Evolutionary conservation across 2,797 vertebrate genomes (phyloP), one percentile per base, ranked within the genome.

Genomic region (Halcyon smyrnensis): DNA sequence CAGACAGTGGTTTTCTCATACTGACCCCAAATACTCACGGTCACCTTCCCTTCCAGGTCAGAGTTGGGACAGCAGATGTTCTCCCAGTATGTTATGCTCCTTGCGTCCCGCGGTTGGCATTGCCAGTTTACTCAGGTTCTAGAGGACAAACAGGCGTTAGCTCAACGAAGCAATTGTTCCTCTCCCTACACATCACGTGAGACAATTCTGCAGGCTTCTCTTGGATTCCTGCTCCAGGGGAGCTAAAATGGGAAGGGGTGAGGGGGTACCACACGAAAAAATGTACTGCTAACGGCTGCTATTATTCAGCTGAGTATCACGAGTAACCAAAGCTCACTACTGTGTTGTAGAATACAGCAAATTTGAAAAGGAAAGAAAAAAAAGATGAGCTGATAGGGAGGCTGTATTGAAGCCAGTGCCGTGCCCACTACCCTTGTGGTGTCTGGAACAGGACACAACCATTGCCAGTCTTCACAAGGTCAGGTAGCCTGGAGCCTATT

Each of bases 1-100:
- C 71, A 60, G 50, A 67, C 45, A 91, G 96, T 75, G 90, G 94
- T 96, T 97, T 96, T 93, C 95, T 96, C 89, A 69, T 92, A 56
- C 86, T 95, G 87, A 95, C 87, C 73, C 69, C 76, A 88, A 90
- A 69, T 57, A 74, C 57, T 95, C 81, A 95, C 11, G 1, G 67
- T 82, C 89, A 92, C n/a, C 51, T 90, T 94, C 96, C 91, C 95
- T 95, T 97, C 94, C 96, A 96, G 93, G 85, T 64, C 21, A 2
- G 79, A 19, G 12, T 34, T 94, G 92, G 90, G 90, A 82, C 56
- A 8, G 95, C 97, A 98, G 97, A 97, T 98, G 97, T 97, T 98
- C 87, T 87, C 96, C 92, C 94, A 95, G 34, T 16, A 45, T 65
- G 84, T 92, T 87, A 37, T 34, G 56, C 65, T 80, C 89, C 84